Base-by-base conservation (phyloP, 2,888 invertebrate species). In the Platypus cylindrus region DNA sequence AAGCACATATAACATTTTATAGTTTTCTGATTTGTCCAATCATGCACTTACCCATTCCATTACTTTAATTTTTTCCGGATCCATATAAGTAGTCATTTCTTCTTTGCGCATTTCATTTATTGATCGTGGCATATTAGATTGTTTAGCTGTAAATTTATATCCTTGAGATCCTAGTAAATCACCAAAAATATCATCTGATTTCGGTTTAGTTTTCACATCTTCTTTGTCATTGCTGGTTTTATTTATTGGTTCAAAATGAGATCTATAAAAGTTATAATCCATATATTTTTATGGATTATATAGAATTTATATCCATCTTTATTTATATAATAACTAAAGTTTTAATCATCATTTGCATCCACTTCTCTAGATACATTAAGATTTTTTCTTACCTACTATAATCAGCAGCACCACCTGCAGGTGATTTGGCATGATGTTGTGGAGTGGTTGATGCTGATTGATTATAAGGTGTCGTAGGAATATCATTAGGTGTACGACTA, bases 61-160 rank as follows among this genome's bases (percentile, higher is more conserved):
- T 46, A 84, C 71, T 63, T 79, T 86, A 30, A 93, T 59, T 59
- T 82, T 82, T 45, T 91, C 89, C 0, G 93, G 93, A 64, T 94
- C 93, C 81, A 87, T 89, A 37, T 84, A 84, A 49, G 73, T 80
- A 1, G 75, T 79, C 53, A 87, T 65, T 49, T 87, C 85, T 44
- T 79, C 85, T 55, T 89, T 89, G 16, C 90, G 68, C 90, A 94
- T 90, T 44, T 82, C 86, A 56, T 90, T 93, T 51, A 94, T 89
- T 2, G 91, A 90, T 47, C 75, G 72, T 0, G 91, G 90, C 2
- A 81, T 82, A 24, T 76, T 67, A 41, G 78, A 75, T 41, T 67
- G 71, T 50, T 78, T 81, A 29, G 77, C 76, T 4, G 73, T 65
- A 61, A 89, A 87, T 43, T 78, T 78, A 55, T 90, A 91, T 0